phyloP scores from a whole-genome alignment of 2,888 invertebrate species.

The Drosophila fungiperda region DNA sequence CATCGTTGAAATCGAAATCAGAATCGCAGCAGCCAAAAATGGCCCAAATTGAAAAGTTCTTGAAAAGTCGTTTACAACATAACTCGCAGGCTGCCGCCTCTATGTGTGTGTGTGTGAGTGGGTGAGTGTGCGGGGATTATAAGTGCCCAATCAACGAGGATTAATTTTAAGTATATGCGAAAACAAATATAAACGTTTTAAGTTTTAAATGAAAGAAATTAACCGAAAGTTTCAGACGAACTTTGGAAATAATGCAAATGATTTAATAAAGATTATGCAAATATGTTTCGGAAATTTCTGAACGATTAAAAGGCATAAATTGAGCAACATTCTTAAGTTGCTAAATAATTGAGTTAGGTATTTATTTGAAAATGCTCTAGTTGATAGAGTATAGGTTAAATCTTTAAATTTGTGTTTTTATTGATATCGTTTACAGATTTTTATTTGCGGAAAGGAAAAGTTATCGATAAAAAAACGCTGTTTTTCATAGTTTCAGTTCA shows the following conservation, averaged over 20 bases:
- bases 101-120: background rate
- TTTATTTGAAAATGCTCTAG: background rate
- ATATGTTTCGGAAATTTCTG: background rate
- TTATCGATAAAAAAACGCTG: background rate
- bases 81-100: conserved; percentile 9
- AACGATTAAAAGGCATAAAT: background rate
- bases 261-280: conserved; percentile 14
- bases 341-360: too few species aligned
- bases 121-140: conserved; percentile 8
- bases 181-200: conserved; percentile 17
- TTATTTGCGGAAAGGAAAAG: background rate
- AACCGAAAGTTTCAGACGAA: background rate
- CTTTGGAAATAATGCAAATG: conserved; percentile 1
- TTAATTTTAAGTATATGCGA: conserved; percentile 19
- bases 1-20: conserved; percentile 4
- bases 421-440: background rate
- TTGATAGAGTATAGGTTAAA: background rate
- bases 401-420: background rate
- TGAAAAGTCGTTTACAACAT: conserved; percentile 45
- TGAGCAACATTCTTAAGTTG: background rate
- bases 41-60: conserved; percentile 62
- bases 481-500: background rate
- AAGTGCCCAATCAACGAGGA: conserved; percentile 13
- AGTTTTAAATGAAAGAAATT: conserved; percentile 8
- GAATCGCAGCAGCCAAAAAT: conserved; percentile 8